These are phyloP conservation scores for Chamaetylas fuelleborni DNA, from an alignment of 2,113 vertebrate species.

Conservation along the genomic window DNA sequence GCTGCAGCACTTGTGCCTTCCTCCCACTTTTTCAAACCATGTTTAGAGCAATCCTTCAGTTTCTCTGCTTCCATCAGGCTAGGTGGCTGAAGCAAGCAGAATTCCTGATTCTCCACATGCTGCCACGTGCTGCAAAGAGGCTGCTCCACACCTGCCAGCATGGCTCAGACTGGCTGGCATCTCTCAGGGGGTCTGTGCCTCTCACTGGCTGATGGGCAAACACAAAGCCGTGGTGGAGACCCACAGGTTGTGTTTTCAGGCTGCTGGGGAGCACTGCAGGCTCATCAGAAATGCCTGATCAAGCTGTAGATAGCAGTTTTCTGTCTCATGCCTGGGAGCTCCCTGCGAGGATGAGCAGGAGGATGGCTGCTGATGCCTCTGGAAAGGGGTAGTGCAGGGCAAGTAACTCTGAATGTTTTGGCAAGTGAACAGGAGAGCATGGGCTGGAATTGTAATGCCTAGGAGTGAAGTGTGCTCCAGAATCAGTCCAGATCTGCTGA, in stretches of 20 bases:
- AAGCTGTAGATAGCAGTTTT: neutral
- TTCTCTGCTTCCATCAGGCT: neutral
- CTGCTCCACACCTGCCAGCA: accelerated
- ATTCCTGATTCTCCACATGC: neutral
- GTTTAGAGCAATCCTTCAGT: neutral
- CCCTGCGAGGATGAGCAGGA: neutral
- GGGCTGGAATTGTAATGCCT: neutral
- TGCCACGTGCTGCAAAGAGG: neutral
- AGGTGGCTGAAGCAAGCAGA: neutral
- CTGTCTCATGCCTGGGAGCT: neutral
- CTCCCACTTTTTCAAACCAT: neutral
- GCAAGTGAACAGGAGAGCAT: neutral
- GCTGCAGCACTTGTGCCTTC: neutral
- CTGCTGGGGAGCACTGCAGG: neutral
- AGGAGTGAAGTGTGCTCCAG: neutral
- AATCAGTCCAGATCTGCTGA: neutral
- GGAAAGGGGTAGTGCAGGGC: neutral
- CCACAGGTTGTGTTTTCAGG: neutral
- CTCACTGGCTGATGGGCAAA: neutral
- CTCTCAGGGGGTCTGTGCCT: neutral
- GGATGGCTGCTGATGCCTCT: neutral
- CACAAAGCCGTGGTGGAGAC: accelerated
- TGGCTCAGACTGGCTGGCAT: neutral
- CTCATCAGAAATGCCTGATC: neutral
- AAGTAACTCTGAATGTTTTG: neutral